Base-by-base conservation (phyloP, 2,888 invertebrate species). In the Eristalinus aeneus region DNA sequence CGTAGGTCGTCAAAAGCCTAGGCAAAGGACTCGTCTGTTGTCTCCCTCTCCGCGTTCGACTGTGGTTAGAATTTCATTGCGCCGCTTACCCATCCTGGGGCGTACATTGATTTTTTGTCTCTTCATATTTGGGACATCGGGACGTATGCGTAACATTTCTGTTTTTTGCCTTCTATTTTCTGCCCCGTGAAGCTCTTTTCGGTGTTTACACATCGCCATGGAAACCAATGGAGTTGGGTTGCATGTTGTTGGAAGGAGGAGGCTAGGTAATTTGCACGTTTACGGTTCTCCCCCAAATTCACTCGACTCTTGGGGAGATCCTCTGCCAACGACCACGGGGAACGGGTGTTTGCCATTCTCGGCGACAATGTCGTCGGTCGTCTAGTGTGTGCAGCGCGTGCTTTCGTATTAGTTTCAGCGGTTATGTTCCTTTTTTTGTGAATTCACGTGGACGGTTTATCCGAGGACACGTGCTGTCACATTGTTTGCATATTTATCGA, bases 71-170 rank as follows among this genome's bases (percentile, higher is more conserved):
- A 67, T 16, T 67, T 32, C 63, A 58, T 27, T 12, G 5, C 9
- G 16, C 36, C 27, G 12, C 22, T 23, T 34, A 2, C 22, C 11
- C 20, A 16, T 31, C 27, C 56, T 39, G 1, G 32, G 36, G 64
- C 56, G 77, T 69, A 71, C 56, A 72, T 71, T 65, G 78, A 60
- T 72, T 78, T 39, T 69, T 56, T 27, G 8, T 56, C 10, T 34
- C 56, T 11, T 58, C n/a, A n/a, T 54, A 39, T 58, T 22, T 58
- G 78, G 64, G 78, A 65, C 78, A 78, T 46, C 32, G 56, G 72
- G 78, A 34, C 72, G 78, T 78, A 78, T 72, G 78, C 71, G 78
- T 78, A 65, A 72, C 64, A 65, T 78, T 71, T 71, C 56, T 46
- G 27, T 53, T 67, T 1, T 39, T n/a, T 39, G 2, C 63, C 8